Evolutionary conservation across 2,888 invertebrate genomes (phyloP), one percentile per base, ranked within the genome.

Genomic region (Orthosia cruda): DNA sequence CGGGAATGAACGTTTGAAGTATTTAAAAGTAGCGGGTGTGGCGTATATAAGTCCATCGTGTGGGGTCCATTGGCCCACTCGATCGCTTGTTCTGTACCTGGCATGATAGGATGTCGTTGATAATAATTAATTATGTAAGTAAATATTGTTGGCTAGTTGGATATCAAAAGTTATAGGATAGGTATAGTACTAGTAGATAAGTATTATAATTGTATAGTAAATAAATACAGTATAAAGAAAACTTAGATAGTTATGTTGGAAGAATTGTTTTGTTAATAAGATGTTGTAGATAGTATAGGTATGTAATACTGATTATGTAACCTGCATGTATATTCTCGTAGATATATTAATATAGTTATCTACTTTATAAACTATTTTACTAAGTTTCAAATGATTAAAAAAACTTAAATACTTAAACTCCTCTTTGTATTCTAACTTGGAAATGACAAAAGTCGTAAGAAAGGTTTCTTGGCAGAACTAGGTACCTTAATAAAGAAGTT

Each of bases 361-460:
- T n/a, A 47, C 15, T 1, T 23, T 18, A 3, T 45, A 3, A 26
- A 15, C 1, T 47, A 13, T 50, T 57, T 50, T 18, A 64, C 11
- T 23, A 65, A 26, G 15, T 65, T 75, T 20, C 16, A 49, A 74
- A 57, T 58, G 12, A 75, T 66, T 66, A 75, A 57, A 64, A 64
- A 59, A 59, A 55, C 58, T 64, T 74, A 40, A 49, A 40, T 20
- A 47, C 9, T n/a, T 47, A 55, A 65, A 64, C 16, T 74, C 65
- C 0, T 50, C 55, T 52, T 80, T 49, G 32, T 58, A 52, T 32
- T 80, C 2, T 7, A 63, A 50, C 50, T 80, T 81, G 16, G 16
- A 54, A 75, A 64, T 69, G 4, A 74, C 49, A 47, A 63, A 67
- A 80, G 15, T 54, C 15, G 20, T 52, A n/a, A 50, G 13, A 45